Evolutionary conservation across 2,797 vertebrate genomes (phyloP), one percentile per base, ranked within the genome.

Genomic region (Anguilla marmorata): DNA sequence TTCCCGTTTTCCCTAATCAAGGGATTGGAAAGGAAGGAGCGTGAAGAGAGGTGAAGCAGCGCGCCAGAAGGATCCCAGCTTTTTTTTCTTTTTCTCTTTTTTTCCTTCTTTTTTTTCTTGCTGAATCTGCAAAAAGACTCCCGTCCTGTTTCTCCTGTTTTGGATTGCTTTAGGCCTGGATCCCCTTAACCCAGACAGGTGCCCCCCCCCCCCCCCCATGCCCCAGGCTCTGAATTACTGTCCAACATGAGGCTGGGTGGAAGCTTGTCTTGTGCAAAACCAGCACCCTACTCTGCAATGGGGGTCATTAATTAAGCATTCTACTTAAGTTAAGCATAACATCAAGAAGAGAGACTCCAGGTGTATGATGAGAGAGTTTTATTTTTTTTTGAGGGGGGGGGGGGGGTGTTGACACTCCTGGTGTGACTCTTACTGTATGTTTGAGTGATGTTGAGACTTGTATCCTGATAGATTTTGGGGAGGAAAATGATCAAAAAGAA

Each of bases 161-260:
- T 86, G 83, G 69, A 89, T 93, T 90, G 88, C 90, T 94, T 89
- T 90, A 91, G 91, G 76, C 91, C 94, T 89, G 90, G 56, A 92
- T 91, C 91, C 91, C 91, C 89, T 93, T 90, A 90, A 90, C 89
- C 86, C 90, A 95, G 93, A 93, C 94, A 93, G 91, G 93, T 92
- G 88, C 94, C 93, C 94, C 92, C 94, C 16, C 3, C 16, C 3
- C 60, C 91, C 93, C 92, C 93, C 92, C 50, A 5, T 50, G 50
- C 50, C 92, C 92, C 89, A 87, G 24, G 88, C 90, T 90, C 90
- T 93, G 93, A 95, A 95, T 95, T 94, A 94, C 88, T 87, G 87
- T 87, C 69, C 86, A 87, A 87, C 74, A 87, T 85, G 76, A 9
- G 27, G 84, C 60, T 11, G 74, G 80, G 14, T 3, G 1, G 87